Base-by-base conservation (phyloP, 2,888 invertebrate species). In the Himalopsyche japonica region DNA sequence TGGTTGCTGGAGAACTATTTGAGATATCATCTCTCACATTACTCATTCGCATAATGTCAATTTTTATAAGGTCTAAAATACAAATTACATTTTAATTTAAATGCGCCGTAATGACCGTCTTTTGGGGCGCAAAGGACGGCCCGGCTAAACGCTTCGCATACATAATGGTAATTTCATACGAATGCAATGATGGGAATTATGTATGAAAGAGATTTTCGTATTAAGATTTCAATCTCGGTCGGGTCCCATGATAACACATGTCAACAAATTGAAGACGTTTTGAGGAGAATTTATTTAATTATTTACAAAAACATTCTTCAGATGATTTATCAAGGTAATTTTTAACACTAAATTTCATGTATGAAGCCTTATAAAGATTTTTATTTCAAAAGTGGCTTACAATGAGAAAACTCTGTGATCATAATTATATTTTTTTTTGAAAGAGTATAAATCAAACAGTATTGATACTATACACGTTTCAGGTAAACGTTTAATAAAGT, bases 31-130 rank as follows among this genome's bases (percentile, higher is more conserved):
- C 77, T 77, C 20, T 8, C 18, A 77, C 34, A 77, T 77, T 77
- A 77, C 49, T 27, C 80, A 32, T 70, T 70, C 43, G n/a, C 43
- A n/a, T 84, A 84, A 84, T 81, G 84, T 81, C 84, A 84, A 80
- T 84, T 84, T 81, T 84, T 77, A 78, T 76, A 47, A 6, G 57
- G 24, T 10, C 43, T 27, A 43, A 37, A 76, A 76, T 20, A 30
- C 80, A 32, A 64, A 81, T 34, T 37, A 64, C 81, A 37, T 81
- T 81, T 81, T 81, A 81, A 81, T 81, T 81, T 81, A 81, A 81
- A 81, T 64, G 32, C 30, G 57, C 32, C 34, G 48, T 81, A 81
- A 81, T 70, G 57, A 64, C 81, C 70, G 70, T 81, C 64, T 81
- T 81, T 70, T 18, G n/a, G 81, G 20, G 30, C 37, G 34, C 20